Base-by-base conservation (phyloP, 2,888 invertebrate genomes). In the Lydus trimaculatus region DNA sequence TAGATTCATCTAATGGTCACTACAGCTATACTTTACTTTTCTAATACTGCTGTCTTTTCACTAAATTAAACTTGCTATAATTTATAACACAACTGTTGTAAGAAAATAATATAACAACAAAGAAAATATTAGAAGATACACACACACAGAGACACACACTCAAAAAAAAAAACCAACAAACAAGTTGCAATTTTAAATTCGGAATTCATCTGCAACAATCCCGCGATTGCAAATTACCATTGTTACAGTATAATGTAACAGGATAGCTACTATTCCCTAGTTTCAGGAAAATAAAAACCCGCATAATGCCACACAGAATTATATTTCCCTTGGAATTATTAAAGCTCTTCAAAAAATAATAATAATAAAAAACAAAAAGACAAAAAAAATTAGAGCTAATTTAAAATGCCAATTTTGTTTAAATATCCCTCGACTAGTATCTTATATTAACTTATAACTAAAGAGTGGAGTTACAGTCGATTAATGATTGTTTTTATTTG, bases 171-270 rank as follows among this genome's bases (percentile, higher is more conserved):
- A 13, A 52, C 23, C 3, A 0, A 52, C 52, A 52, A 17, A 52
- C 52, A 75, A 72, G 74, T 75, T 70, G 74, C 76, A 77, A 75
- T 76, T 76, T 76, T 72, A 73, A 73, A 76, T 75, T 75, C 69
- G 71, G 71, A 76, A 75, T 75, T 76, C 75, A 75, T 76, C 74
- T 73, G 74, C 72, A 74, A 74, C 74, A 75, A 75, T 73, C 72
- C 73, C 67, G 71, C 72, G 72, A 73, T 72, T 68, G 73, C 75
- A 76, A 78, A 79, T 79, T 79, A 76, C 78, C 72, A 78, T 79
- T 79, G 79, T 77, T 78, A 75, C 76, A 78, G 78, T 77, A 76
- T 76, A 76, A 74, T 76, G 75, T 75, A 75, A 74, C 72, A 72
- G 75, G 69, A 75, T 72, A 71, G 73, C 72, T 65, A 52, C 52